phyloP scores from a whole-genome alignment of 1,140 invertebrate species.

The Bombus fervidus region DNA sequence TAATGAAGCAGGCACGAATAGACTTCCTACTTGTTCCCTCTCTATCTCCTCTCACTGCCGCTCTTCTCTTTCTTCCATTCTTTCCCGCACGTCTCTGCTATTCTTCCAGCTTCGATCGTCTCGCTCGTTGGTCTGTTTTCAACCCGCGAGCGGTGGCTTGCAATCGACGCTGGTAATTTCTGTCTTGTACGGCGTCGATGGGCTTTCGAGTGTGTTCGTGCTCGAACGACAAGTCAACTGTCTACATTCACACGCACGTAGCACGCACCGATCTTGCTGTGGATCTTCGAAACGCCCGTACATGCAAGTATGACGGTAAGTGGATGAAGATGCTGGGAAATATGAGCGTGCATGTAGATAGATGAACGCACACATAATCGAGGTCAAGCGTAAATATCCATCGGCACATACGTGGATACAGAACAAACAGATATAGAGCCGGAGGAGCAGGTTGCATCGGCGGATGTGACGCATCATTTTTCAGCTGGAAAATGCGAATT shows the following conservation, averaged over 20 bases:
- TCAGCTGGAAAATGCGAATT: conserved; percentile 56
- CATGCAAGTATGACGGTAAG: background rate
- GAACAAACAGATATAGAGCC: conserved; percentile 39
- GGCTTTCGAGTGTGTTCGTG: conserved; percentile 25
- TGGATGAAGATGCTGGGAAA: conserved; percentile 35
- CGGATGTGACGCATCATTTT: conserved; percentile 56
- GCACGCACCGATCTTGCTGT: background rate
- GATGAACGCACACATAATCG: background rate
- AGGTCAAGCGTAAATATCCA: conserved; percentile 16
- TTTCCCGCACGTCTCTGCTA: conserved; percentile 1
- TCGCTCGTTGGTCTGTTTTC: background rate
- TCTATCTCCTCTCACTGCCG: background rate
- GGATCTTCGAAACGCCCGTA: background rate
- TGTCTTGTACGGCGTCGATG: conserved; percentile 45
- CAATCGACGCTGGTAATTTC: conserved; percentile 41
- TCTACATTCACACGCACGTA: background rate
- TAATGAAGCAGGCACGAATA: conserved; percentile 58
- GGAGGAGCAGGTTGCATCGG: background rate
- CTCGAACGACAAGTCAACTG: conserved; percentile 6
- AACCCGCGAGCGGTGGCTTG: background rate
- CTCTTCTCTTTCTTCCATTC: background rate
- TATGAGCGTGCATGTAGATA: background rate
- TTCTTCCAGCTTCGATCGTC: conserved; percentile 15
- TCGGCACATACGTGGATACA: conserved; percentile 3
- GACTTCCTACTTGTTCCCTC: conserved; percentile 31